Percentiles rank a stretch among this genome's conserved stretches.
Evolutionary conservation across 2,113 vertebrate genomes (phyloP).

Genomic region (Nothocercus nigrocapillus): DNA sequence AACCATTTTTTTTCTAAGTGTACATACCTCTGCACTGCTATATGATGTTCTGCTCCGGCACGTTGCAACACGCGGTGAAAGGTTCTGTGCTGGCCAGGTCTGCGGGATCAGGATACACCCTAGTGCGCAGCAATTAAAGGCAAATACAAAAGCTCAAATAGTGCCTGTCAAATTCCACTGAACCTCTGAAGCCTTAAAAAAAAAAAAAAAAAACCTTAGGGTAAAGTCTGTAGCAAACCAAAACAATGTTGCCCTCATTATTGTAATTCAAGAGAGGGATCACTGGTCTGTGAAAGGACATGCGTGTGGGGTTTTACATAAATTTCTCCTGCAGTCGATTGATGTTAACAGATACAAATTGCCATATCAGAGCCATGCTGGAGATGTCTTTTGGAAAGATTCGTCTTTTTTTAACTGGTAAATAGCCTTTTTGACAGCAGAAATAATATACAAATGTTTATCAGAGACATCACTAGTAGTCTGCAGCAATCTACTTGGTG

Average conservation of each 20-base stretch:
- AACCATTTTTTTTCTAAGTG: background rate
- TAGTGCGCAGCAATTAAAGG: background rate
- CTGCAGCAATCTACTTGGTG: background rate
- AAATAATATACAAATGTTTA: background rate
- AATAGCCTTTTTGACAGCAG: background rate
- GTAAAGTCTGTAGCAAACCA: background rate
- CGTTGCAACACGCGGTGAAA: background rate
- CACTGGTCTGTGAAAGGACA: background rate
- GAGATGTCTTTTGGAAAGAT: background rate
- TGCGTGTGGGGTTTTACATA: background rate
- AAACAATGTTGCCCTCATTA: background rate
- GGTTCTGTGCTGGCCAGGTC: background rate
- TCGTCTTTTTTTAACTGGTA: background rate
- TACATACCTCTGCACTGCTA: background rate
- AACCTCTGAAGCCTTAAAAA: constrained; percentile 17
- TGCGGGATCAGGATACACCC: background rate
- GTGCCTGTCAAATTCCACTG: constrained; percentile 43
- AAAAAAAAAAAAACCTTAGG: background rate
- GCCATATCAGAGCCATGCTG: background rate
- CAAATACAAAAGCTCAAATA: constrained; percentile 30
- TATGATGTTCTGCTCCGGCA: background rate
- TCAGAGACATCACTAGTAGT: background rate
- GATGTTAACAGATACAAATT: background rate
- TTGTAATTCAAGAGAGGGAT: background rate
- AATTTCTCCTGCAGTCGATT: background rate